Conservation (phyloP, 2,113 vertebrate genomes). For the Bubo scandiacus region DNA sequence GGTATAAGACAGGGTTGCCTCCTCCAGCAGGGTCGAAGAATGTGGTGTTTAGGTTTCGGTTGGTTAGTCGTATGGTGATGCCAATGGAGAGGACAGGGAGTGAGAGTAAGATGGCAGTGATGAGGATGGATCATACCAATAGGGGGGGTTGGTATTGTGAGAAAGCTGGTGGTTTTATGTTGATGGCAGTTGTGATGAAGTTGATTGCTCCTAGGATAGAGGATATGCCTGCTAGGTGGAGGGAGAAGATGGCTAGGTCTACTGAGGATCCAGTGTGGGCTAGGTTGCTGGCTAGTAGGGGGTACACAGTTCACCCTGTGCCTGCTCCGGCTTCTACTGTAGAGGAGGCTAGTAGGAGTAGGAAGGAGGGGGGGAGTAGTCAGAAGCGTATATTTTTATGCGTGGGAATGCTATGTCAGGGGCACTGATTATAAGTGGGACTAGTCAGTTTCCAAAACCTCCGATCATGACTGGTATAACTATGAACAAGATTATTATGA, state of each 20-base stretch:
- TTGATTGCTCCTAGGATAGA: slow-evolving; percentile 22
- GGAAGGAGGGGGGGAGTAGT: not conserved
- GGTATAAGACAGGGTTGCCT: not conserved
- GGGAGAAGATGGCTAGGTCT: not conserved
- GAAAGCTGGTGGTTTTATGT: slow-evolving; percentile 16
- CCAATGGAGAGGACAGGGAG: not conserved
- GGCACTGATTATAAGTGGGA: not conserved
- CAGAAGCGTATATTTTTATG: not conserved
- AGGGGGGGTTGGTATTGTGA: not conserved
- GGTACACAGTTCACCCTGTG: not conserved
- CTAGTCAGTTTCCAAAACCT: not conserved
- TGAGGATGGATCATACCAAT: not conserved
- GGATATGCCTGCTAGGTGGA: not conserved
- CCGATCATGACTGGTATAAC: not conserved
- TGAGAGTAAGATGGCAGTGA: rapidly evolving
- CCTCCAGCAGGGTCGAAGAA: slow-evolving; percentile 30
- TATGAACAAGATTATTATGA: not conserved
- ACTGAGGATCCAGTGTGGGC: not conserved
- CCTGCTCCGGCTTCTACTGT: not conserved
- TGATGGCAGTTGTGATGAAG: slow-evolving; percentile 47
- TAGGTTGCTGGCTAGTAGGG: rapidly evolving
- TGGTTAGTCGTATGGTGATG: not conserved
- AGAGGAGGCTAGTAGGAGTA: not conserved
- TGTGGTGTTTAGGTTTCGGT: not conserved
- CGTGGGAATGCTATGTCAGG: not conserved